Base-by-base conservation (phyloP, 2,113 vertebrate species). In the Lagopus leucura region DNA sequence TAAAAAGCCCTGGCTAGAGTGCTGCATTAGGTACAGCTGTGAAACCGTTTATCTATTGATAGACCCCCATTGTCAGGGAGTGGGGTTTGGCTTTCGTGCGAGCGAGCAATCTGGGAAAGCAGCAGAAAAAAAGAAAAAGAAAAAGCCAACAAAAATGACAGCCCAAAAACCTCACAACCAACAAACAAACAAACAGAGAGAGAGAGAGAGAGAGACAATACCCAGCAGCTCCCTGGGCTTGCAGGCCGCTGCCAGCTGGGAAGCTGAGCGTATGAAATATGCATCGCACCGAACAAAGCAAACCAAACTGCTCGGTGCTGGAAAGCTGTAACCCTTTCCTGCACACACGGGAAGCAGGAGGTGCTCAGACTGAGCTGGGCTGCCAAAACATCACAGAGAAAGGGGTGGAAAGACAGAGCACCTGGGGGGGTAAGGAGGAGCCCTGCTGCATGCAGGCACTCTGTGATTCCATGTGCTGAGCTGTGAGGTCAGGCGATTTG, bases 241-340 rank as follows among this genome's bases (percentile, higher is more conserved):
- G 82, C 85, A 92, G 95, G 96, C 57, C 74, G 88, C 87, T 94
- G 95, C 94, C 97, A 95, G 97, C 95, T 97, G 96, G 95, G 97
- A 89, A 90, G 94, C 96, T 84, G 18, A 80, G 96, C 81, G 4
- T 90, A 93, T 89, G 95, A 97, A 97, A 96, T 89, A 95, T 81
- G 96, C 96, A 95, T 94, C 8, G n/a, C 19, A 30, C 57, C 4
- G 85, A 96, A 95, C 95, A 96, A 97, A 96, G 96, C 88, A 27
- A 83, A 94, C 63, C 13, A 52, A 86, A 83, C 82, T 3, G 16
- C 28, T 89, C 55, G 11, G 90, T 4, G 25, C 47, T 32, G 88
- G 74, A 60, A 28, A 91, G 66, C 63, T 92, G 93, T 93, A 88
- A 94, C 89, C 95, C 94, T 95, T 96, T 94, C 92, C 75, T 92